phyloP scores from a whole-genome alignment of 2,888 invertebrate genomes.

The Phyllotreta striolata region DNA sequence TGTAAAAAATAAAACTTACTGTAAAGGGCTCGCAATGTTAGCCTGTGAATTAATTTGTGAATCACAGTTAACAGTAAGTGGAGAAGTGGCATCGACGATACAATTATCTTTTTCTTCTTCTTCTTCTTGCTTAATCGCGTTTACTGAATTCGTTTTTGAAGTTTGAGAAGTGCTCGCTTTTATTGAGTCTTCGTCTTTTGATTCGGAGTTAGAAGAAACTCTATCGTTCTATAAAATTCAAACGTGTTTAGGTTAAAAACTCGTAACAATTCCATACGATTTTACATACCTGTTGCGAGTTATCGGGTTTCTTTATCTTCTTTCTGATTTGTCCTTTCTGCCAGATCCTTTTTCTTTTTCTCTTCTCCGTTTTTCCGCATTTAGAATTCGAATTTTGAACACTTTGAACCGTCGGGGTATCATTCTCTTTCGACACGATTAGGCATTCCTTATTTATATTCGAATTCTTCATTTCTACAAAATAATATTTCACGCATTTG shows the following conservation, averaged over 20 bases:
- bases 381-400: conserved; percentile 1
- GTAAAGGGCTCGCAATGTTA: conserved; percentile 43
- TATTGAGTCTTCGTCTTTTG: conserved; percentile 46
- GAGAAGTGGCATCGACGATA: conserved; percentile 43
- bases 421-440: no score
- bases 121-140: background rate
- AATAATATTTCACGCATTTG: background rate
- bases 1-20: conserved; percentile 44
- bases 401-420: background rate
- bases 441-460: conserved; percentile 16
- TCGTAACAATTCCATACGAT: background rate
- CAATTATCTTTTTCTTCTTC: conserved; percentile 23
- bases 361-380: conserved; percentile 43
- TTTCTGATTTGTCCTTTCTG: conserved; percentile 15
- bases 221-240: conserved; percentile 32
- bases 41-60: conserved; percentile 41
- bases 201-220: conserved; percentile 52
- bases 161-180: conserved; percentile 45
- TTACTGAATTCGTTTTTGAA: conserved; percentile 7
- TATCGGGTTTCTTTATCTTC: conserved; percentile 14
- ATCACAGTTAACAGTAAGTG: conserved; percentile 57
- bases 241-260: background rate
- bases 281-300: conserved; percentile 8
- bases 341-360: conserved; percentile 49
- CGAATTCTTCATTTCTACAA: conserved; percentile 19